A percentile compares a stretch with the other conserved stretches of the same genome.
phyloP scores from a whole-genome alignment of 2,888 invertebrate species.

The Gryllus longicercus region DNA sequence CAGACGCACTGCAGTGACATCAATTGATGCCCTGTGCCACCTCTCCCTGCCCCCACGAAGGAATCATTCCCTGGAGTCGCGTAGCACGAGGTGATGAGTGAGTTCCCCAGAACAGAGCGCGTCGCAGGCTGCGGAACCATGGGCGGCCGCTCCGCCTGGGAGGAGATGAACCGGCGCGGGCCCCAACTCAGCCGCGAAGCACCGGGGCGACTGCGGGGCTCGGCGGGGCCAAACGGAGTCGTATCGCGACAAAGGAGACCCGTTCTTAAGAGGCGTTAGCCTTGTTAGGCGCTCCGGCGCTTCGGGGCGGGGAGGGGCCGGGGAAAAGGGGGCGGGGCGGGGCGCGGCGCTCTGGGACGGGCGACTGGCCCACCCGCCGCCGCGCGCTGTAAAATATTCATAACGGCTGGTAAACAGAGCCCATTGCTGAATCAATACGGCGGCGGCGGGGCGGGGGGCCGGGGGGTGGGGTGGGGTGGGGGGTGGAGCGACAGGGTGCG shows the following conservation, averaged over 20 bases:
- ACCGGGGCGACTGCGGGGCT: neutral
- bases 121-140: no score
- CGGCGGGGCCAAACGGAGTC: neutral
- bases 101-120: no score
- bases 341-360: no score
- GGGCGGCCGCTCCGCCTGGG: no score
- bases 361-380: no score
- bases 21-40: no score
- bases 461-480: neutral
- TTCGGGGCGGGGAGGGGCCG: neutral
- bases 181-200: no score
- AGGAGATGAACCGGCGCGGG: no score
- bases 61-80: no score
- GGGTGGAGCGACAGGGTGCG: neutral
- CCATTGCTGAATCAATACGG: conserved; percentile 10
- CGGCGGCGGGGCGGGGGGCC: neutral
- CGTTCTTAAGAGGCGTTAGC: neutral
- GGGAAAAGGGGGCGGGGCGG: neutral
- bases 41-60: no score
- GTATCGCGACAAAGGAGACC: neutral
- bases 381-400: neutral
- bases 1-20: no score
- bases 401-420: conserved; percentile 1
- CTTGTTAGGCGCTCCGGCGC: neutral
- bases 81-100: no score